These are phyloP conservation scores for Mixornis gularis DNA, from an alignment of 2,113 vertebrate genomes.

Conservation along the genomic window DNA sequence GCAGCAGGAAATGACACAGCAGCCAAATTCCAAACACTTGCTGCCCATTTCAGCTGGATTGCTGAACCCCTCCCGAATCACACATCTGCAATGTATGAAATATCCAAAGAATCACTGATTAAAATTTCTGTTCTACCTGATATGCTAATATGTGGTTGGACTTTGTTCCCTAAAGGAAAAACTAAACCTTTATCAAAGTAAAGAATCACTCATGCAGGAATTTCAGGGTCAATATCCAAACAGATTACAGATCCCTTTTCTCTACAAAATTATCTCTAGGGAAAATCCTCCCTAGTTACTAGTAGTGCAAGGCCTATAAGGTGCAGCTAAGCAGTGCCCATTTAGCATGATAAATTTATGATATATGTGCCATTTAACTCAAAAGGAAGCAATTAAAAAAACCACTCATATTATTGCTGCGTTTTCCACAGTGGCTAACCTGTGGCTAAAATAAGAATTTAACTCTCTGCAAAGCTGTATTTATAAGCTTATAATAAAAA, in stretches of 20 bases:
- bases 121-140: neutral
- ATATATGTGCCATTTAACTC: neutral
- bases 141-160: fast-evolving
- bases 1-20: neutral
- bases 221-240: neutral
- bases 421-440: neutral
- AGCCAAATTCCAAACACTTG: neutral
- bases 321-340: neutral
- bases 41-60: neutral
- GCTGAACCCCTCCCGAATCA: neutral
- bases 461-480: neutral
- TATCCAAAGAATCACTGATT: neutral
- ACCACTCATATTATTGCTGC: neutral
- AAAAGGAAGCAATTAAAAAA: neutral
- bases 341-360: neutral
- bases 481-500: neutral
- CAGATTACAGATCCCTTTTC: neutral
- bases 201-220: neutral
- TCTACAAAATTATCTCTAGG: neutral
- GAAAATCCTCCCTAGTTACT: neutral
- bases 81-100: neutral
- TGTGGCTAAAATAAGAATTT: neutral
- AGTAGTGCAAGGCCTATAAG: neutral
- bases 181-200: neutral
- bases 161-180: neutral